Percentiles rank a stretch among this genome's conserved stretches.
These are phyloP conservation scores for Autographa gamma DNA, from an alignment of 2,888 invertebrate species.

Conservation along the genomic window DNA sequence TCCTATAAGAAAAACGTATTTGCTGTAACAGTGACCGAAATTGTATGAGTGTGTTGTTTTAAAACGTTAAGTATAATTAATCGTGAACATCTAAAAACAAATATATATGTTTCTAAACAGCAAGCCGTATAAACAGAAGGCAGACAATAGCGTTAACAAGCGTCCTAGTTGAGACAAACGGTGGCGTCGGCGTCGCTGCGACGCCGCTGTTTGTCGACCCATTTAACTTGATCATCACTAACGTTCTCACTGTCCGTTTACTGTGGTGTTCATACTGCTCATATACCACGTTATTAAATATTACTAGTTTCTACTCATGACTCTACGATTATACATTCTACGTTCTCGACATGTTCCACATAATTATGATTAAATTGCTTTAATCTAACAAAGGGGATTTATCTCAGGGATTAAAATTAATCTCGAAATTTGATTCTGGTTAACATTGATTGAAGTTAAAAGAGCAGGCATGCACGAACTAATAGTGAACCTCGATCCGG, in stretches of 20 bases:
- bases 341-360: no score
- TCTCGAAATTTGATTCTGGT: no score
- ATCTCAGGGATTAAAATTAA: no score
- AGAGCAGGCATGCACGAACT: slow-evolving; percentile 25
- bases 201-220: slow-evolving; percentile 74
- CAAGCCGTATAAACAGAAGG: slow-evolving; percentile 72
- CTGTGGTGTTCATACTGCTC: slow-evolving; percentile 1
- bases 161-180: slow-evolving; percentile 83
- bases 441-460: no score
- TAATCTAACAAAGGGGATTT: slow-evolving; percentile 6
- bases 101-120: slow-evolving; percentile 51
- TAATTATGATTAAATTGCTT: slow-evolving; percentile 16
- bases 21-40: not conserved
- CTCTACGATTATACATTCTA: no score
- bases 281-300: slow-evolving; percentile 43
- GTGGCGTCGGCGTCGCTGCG: slow-evolving; percentile 79
- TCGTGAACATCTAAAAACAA: slow-evolving; percentile 11
- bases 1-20: not conserved
- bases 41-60: not conserved
- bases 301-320: slow-evolving; percentile 10
- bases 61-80: not conserved
- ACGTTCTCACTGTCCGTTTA: slow-evolving; percentile 39
- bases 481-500: slow-evolving; percentile 25
- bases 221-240: slow-evolving; percentile 77
- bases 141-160: slow-evolving; percentile 83